A percentile compares a stretch with the other conserved stretches of the same genome.
phyloP scores from a whole-genome alignment of 2,888 invertebrate species.

The Agonopterix subpropinquella region DNA sequence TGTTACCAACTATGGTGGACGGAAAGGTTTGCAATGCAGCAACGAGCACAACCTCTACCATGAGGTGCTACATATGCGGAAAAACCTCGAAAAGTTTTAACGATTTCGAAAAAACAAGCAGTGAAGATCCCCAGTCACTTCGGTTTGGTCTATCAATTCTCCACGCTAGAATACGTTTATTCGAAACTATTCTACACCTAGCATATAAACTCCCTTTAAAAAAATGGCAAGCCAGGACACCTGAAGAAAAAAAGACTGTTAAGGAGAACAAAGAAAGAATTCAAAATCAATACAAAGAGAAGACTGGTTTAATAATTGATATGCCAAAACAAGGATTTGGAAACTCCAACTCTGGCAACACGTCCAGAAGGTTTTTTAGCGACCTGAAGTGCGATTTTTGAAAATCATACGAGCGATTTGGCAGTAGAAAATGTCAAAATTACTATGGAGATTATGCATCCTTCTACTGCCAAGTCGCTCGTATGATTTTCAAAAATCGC shows the following conservation, averaged over 20 bases:
- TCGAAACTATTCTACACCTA: background rate
- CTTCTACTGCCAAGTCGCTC: too few species aligned
- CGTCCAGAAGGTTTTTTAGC: background rate
- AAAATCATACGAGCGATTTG: background rate
- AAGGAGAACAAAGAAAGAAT: background rate
- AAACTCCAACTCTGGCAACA: background rate
- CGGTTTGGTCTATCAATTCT: background rate
- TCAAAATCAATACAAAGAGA: background rate
- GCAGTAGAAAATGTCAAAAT: too few species aligned
- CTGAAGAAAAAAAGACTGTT: background rate
- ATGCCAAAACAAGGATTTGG: background rate
- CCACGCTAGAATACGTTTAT: background rate
- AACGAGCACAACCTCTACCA: background rate
- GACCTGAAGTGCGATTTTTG: background rate
- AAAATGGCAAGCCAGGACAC: background rate
- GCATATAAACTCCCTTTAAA: background rate
- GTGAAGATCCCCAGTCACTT: background rate
- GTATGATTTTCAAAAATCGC: too few species aligned
- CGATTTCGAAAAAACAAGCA: background rate
- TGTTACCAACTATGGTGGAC: background rate
- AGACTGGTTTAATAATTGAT: background rate
- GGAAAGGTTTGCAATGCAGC: background rate
- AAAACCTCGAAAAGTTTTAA: background rate
- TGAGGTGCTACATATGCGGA: background rate
- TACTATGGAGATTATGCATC: too few species aligned